Conservation (phyloP, 2,113 vertebrate species). For the Dasyurus viverrinus region DNA sequence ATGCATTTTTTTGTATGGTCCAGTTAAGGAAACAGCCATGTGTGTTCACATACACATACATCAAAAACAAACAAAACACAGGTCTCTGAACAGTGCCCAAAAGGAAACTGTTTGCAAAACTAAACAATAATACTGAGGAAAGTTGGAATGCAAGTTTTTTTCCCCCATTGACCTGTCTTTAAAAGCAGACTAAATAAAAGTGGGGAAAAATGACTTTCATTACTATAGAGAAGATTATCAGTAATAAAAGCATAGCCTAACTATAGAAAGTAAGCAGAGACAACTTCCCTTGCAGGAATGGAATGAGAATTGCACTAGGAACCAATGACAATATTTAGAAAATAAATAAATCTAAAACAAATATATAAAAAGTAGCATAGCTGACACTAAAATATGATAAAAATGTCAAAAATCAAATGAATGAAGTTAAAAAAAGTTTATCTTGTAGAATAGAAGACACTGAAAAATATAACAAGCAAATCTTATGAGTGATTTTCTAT, state of each 20-base stretch:
- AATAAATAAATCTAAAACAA: conserved; percentile 57
- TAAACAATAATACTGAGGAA: conserved; percentile 29
- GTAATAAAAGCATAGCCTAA: conserved; percentile 34
- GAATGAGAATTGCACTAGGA: conserved; percentile 33
- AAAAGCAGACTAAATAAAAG: conserved; percentile 31
- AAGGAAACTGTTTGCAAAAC: conserved; percentile 36
- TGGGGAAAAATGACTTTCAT: neutral
- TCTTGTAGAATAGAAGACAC: neutral
- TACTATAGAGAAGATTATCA: conserved; percentile 12
- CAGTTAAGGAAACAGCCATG: too few relatives aligned
- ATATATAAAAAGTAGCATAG: conserved; percentile 18
- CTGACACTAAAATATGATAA: neutral
- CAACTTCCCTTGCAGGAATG: conserved; percentile 39
- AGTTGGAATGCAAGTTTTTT: neutral
- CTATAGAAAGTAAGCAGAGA: neutral
- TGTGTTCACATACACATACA: neutral
- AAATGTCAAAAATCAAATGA: conserved; percentile 34
- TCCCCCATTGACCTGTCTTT: conserved; percentile 11
- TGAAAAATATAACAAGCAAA: conserved; percentile 45
- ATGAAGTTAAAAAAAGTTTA: conserved; percentile 30
- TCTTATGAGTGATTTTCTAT: conserved; percentile 26
- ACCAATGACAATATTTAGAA: conserved; percentile 61
- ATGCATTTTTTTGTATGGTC: neutral
- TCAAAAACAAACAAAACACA: neutral
- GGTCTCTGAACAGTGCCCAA: neutral